A percentile compares a stretch with the other conserved stretches of the same genome.
phyloP scores from a whole-genome alignment of 2,888 invertebrate genomes.

The Amphipyra berbera region DNA sequence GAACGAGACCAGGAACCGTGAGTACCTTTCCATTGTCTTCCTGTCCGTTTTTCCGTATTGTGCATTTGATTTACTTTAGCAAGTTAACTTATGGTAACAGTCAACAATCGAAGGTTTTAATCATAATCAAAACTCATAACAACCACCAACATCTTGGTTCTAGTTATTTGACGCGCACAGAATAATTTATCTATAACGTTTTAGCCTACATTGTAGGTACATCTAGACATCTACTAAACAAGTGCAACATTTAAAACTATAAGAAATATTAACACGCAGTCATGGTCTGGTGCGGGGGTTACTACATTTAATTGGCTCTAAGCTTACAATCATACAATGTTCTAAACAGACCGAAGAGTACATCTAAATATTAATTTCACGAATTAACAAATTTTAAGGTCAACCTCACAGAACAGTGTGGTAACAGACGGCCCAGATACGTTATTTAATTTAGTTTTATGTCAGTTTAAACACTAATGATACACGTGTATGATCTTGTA shows the following conservation, averaged over 20 bases:
- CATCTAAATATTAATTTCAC: constrained; percentile 56
- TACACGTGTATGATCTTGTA: neutral
- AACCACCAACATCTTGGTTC: no score
- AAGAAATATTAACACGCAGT: constrained; percentile 51
- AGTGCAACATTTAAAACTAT: constrained; percentile 22
- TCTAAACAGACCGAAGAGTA: constrained; percentile 73
- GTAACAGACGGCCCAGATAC: constrained; percentile 32
- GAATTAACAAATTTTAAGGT: constrained; percentile 54
- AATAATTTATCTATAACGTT: neutral
- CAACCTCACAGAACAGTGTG: constrained; percentile 26
- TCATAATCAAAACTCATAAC: no score
- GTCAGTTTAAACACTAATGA: no score
- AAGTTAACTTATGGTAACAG: no score
- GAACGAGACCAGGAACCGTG: no score
- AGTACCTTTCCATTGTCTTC: no score
- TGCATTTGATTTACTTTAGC: no score
- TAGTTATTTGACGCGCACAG: no score
- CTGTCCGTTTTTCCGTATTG: no score
- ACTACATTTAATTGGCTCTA: constrained; percentile 68
- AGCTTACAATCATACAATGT: constrained; percentile 57
- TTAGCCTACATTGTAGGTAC: no score
- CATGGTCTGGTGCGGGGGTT: constrained; percentile 67
- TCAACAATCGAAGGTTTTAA: no score
- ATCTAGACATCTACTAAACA: neutral
- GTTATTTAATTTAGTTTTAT: constrained; percentile 39